Percentiles rank a stretch among this genome's conserved stretches.
These are phyloP conservation scores for Phylloscopus collybita DNA, from an alignment of 2,797 vertebrate species.

Conservation along the genomic window DNA sequence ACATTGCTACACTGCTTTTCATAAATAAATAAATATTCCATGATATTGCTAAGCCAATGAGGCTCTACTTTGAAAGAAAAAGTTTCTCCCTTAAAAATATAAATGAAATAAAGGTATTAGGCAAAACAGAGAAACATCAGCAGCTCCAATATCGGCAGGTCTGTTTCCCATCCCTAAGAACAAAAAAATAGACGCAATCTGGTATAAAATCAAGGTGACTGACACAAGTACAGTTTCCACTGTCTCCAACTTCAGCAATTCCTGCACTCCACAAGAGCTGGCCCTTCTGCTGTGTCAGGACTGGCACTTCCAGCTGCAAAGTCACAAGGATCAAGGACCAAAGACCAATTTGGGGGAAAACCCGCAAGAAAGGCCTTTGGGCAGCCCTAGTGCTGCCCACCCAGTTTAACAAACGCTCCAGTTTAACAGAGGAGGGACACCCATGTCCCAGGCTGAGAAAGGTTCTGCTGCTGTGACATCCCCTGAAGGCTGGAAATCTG, in stretches of 20 bases:
- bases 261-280: accelerated
- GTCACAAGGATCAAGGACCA: not conserved
- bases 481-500: not conserved
- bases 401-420: accelerated
- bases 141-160: not conserved
- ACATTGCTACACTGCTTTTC: too few species aligned
- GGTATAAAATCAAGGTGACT: not conserved
- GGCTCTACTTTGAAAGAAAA: not conserved
- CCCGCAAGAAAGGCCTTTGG: not conserved
- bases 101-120: not conserved
- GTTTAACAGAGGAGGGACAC: not conserved
- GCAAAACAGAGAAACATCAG: not conserved
- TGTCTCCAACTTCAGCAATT: not conserved
- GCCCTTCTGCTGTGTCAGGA: not conserved
- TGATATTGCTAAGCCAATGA: not conserved
- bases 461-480: not conserved
- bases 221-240: not conserved
- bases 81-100: not conserved
- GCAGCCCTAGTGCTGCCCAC: not conserved
- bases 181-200: not conserved
- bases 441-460: not conserved
- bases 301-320: not conserved
- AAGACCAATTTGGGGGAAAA: not conserved
- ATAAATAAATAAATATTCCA: not conserved
- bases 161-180: not conserved